A percentile compares a stretch with the other conserved stretches of the same genome.
Evolutionary conservation across 2,888 invertebrate species (phyloP).

Genomic region (Glaucopsyche alexis): DNA sequence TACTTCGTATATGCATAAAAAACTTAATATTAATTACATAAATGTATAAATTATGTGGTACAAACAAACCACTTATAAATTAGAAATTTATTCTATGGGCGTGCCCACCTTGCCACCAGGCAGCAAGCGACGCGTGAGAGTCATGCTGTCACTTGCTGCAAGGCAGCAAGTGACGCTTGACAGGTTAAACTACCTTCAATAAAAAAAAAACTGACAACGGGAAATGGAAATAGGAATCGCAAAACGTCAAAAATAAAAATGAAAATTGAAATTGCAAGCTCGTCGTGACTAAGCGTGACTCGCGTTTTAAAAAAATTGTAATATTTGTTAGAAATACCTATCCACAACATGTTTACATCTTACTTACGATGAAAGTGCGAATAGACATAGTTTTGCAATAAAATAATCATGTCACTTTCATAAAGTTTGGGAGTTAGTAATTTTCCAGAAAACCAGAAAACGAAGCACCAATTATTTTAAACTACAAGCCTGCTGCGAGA

Average conservation of each 20-base stretch:
- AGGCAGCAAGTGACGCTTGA: no score
- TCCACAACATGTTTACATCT: not conserved
- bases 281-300: not conserved
- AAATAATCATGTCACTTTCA: not conserved
- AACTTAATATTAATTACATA: no score
- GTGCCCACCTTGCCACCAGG: no score
- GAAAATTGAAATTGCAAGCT: not conserved
- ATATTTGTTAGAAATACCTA: not conserved
- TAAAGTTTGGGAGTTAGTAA: not conserved
- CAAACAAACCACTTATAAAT: no score
- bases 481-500: not conserved
- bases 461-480: not conserved
- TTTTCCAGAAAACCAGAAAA: not conserved
- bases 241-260: slow-evolving; percentile 21
- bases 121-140: no score
- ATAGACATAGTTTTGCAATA: not conserved
- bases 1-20: no score
- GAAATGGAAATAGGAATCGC: no score
- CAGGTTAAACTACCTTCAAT: no score
- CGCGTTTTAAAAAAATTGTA: not conserved
- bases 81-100: no score
- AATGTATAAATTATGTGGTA: no score
- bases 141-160: no score
- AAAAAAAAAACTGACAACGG: no score
- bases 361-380: not conserved